A percentile compares a stretch with the other conserved stretches of the same genome.
Conservation (phyloP, 2,888 invertebrate genomes). For the Ommatoiulus sabulosus region DNA sequence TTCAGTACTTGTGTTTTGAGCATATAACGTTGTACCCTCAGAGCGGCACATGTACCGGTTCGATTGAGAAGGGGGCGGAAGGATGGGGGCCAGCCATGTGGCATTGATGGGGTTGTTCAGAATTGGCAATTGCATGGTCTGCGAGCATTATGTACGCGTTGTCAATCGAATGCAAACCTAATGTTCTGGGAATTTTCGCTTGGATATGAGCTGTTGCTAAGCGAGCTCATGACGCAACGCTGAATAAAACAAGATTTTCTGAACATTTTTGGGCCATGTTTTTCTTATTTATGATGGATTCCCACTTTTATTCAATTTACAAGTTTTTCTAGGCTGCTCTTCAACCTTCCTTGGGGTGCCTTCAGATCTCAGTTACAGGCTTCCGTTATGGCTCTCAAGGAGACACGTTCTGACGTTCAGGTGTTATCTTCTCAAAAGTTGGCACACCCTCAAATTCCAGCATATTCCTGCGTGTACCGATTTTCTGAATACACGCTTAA, state of each 20-base stretch:
- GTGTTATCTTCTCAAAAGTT: neutral
- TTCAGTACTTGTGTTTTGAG: neutral
- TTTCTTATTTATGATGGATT: too few species aligned
- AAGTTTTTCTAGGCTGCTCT: neutral
- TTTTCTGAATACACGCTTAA: neutral
- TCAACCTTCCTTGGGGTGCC: neutral
- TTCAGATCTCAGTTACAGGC: too few species aligned
- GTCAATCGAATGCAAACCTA: constrained; percentile 9
- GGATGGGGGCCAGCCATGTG: constrained; percentile 39
- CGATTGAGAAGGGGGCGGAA: neutral
- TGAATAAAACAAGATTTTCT: too few species aligned
- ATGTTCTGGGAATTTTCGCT: neutral
- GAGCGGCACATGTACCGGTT: neutral
- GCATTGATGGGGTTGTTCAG: constrained; percentile 22
- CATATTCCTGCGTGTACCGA: neutral
- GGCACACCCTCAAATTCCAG: constrained; percentile 19
- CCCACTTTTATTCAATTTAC: too few species aligned
- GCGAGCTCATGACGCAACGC: neutral
- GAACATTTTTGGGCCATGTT: too few species aligned
- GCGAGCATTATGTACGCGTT: neutral
- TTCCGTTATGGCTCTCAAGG: neutral
- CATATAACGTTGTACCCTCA: neutral
- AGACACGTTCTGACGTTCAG: neutral
- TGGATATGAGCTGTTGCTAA: neutral
- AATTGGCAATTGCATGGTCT: neutral